These are phyloP conservation scores for Zaprionus vittiger DNA, from an alignment of 1,140 invertebrate species.

Conservation along the genomic window DNA sequence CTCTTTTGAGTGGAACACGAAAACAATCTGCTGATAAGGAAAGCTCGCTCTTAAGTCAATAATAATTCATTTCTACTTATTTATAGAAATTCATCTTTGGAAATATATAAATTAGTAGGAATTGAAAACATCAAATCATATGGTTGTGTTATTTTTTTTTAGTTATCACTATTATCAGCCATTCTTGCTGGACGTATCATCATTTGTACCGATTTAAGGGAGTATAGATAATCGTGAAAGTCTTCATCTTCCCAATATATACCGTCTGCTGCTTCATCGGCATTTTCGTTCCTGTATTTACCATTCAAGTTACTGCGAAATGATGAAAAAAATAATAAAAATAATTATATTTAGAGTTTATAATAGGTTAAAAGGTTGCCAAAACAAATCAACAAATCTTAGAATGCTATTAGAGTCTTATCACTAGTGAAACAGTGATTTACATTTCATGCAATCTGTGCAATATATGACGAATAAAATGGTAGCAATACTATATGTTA, in stretches of 20 bases:
- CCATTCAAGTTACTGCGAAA: neutral
- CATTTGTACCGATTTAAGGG: neutral
- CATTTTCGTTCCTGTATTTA: neutral
- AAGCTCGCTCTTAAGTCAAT: neutral
- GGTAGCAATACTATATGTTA: no score
- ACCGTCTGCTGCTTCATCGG: neutral
- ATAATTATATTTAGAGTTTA: neutral
- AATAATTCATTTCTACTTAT: no score
- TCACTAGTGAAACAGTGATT: no score
- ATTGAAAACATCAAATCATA: no score
- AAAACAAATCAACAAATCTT: no score
- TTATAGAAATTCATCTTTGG: no score
- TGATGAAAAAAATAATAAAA: neutral
- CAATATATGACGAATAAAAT: no score
- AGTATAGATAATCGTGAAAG: neutral
- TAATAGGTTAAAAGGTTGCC: neutral
- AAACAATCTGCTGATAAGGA: neutral
- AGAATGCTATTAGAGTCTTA: neutral
- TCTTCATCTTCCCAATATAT: neutral
- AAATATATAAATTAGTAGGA: no score
- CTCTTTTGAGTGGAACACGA: neutral
- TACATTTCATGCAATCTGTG: no score
- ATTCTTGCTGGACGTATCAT: constrained; percentile 1
- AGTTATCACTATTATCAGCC: neutral
- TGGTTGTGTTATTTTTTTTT: neutral